Conservation (phyloP, 2,113 vertebrate genomes). For the Ptilorrhoa leucosticta region DNA sequence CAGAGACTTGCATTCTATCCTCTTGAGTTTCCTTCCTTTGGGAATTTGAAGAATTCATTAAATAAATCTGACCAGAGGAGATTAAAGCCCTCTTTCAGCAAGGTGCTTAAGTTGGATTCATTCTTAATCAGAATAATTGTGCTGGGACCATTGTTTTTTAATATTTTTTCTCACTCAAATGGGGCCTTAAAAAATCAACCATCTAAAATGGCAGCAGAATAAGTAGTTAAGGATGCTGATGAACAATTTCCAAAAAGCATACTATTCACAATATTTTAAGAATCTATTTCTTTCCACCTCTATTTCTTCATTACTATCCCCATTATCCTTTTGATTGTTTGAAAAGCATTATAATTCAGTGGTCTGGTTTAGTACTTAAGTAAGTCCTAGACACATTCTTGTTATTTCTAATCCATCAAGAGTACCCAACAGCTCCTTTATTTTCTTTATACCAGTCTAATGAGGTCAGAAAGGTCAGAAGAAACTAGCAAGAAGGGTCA, state of each 20-base stretch:
- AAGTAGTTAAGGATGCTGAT: background rate
- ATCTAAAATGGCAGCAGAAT: background rate
- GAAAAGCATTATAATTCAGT: constrained; percentile 5
- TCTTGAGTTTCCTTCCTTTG: background rate
- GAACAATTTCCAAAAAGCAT: background rate
- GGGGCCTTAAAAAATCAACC: background rate
- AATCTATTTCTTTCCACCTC: background rate
- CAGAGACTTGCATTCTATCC: background rate
- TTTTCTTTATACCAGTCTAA: constrained; percentile 39
- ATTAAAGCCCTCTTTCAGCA: constrained; percentile 1
- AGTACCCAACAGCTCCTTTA: background rate
- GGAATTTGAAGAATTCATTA: constrained; percentile 21
- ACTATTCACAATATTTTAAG: background rate
- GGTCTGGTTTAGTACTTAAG: background rate
- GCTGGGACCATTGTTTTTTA: background rate
- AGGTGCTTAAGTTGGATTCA: background rate
- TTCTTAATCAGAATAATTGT: background rate
- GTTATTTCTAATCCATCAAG: constrained; percentile 43
- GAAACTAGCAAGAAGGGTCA: constrained; percentile 53
- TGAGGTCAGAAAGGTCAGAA: constrained; percentile 49
- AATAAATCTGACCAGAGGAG: background rate
- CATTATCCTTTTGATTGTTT: background rate
- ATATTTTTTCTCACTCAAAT: background rate
- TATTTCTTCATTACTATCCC: background rate
- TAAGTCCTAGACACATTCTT: constrained; percentile 24